Conservation (phyloP, 2,888 invertebrate species). For the Brachylomia viminalis region DNA sequence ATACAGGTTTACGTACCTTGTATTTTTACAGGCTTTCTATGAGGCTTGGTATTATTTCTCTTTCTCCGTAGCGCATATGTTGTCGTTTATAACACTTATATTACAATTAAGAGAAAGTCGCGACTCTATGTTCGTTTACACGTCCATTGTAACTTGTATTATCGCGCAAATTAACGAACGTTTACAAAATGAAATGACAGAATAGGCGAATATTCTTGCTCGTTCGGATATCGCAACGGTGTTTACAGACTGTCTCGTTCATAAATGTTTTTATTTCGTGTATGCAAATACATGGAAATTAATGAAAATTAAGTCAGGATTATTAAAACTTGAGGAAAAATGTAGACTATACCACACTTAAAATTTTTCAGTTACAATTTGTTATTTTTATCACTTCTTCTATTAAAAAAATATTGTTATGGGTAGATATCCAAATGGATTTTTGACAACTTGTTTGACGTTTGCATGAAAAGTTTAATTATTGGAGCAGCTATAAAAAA, state of each 20-base stretch:
- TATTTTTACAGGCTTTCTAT: constrained; percentile 61
- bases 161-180: constrained; percentile 77
- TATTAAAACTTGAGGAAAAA: not conserved
- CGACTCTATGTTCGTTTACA: constrained; percentile 72
- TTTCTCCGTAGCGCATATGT: constrained; percentile 47
- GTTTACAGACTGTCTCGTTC: not conserved
- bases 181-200: constrained; percentile 66
- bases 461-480: not conserved
- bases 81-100: constrained; percentile 61
- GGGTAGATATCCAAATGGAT: constrained; percentile 35
- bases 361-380: not conserved
- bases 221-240: constrained; percentile 47
- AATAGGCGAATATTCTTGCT: constrained; percentile 53
- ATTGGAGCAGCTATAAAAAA: no score
- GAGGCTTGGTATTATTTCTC: constrained; percentile 49
- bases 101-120: constrained; percentile 75
- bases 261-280: not conserved
- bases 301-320: accelerated
- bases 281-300: accelerated
- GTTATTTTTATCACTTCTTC: no score
- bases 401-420: not conserved
- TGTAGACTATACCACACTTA: accelerated
- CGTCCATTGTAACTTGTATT: constrained; percentile 78
- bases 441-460: constrained; percentile 36
- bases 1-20: constrained; percentile 75